These are phyloP conservation scores for Craseonycteris thonglongyai DNA, from an alignment of 2,113 vertebrate species.

Conservation along the genomic window DNA sequence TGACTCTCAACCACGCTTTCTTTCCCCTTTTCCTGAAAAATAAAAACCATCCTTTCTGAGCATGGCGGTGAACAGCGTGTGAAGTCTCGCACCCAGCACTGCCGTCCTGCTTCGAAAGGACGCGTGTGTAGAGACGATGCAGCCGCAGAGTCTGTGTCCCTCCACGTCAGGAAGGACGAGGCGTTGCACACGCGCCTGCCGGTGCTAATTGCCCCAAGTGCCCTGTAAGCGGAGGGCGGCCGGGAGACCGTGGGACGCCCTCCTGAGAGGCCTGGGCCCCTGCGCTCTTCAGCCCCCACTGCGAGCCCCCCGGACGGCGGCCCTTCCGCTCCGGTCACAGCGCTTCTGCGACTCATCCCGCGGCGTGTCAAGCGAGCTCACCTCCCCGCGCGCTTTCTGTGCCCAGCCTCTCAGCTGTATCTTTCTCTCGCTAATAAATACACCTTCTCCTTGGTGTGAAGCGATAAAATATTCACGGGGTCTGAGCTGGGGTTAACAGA, in stretches of 20 bases:
- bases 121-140: neutral
- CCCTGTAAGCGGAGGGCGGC: constrained; percentile 13
- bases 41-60: neutral
- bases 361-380: constrained; percentile 12
- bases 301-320: constrained; percentile 43
- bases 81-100: neutral
- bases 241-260: neutral
- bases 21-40: constrained; percentile 31
- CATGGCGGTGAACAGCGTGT: constrained; percentile 5
- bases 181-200: constrained; percentile 9
- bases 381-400: constrained; percentile 69
- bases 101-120: neutral
- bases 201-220: neutral
- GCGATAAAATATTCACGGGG: constrained; percentile 94
- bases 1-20: constrained; percentile 47
- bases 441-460: constrained; percentile 81
- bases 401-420: constrained; percentile 77
- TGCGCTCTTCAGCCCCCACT: neutral
- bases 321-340: neutral
- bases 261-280: neutral
- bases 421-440: constrained; percentile 93
- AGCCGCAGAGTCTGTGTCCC: too few species aligned
- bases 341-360: neutral
- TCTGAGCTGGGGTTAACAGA: constrained; percentile 93
- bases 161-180: neutral